Conservation (phyloP, 2,888 invertebrate species). For the Apantesis nais region DNA sequence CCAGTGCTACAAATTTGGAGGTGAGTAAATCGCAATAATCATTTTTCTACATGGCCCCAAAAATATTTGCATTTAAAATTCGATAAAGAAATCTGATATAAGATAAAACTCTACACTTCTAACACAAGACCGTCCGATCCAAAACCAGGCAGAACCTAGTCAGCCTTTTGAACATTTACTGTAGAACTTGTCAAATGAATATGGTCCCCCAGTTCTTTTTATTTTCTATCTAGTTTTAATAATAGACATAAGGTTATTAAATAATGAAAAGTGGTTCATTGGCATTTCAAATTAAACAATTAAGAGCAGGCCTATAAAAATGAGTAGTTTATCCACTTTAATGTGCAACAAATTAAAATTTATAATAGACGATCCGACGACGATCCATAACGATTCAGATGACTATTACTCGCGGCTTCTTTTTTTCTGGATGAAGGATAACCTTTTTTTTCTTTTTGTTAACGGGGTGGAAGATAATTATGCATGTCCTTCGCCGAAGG, state of each 20-base stretch:
- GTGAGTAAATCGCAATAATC: conserved; percentile 59
- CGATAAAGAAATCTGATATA: not conserved
- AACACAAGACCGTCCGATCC: too few relatives aligned
- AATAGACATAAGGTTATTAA: not conserved
- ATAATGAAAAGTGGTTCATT: not conserved
- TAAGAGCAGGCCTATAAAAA: not conserved
- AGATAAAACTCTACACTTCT: too few relatives aligned
- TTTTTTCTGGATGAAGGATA: too few relatives aligned
- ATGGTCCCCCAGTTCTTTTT: not conserved
- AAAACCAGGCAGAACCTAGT: too few relatives aligned
- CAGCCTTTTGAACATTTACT: not conserved
- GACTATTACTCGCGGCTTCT: not conserved
- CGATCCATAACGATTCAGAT: not conserved
- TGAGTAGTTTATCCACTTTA: not conserved
- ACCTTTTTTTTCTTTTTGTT: too few relatives aligned
- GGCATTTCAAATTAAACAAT: not conserved
- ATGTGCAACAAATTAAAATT: not conserved
- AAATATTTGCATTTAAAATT: not conserved
- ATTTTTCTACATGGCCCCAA: not conserved
- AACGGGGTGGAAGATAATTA: too few relatives aligned
- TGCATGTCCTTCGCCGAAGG: too few relatives aligned
- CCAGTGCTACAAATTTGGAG: conserved; percentile 83
- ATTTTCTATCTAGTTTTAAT: not conserved
- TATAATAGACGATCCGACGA: not conserved
- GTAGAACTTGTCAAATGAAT: not conserved